A percentile compares a stretch with the other conserved stretches of the same genome.
Conservation (phyloP, 53 echinoderm and acorn worm species). For the Patiria pectinifera region DNA sequence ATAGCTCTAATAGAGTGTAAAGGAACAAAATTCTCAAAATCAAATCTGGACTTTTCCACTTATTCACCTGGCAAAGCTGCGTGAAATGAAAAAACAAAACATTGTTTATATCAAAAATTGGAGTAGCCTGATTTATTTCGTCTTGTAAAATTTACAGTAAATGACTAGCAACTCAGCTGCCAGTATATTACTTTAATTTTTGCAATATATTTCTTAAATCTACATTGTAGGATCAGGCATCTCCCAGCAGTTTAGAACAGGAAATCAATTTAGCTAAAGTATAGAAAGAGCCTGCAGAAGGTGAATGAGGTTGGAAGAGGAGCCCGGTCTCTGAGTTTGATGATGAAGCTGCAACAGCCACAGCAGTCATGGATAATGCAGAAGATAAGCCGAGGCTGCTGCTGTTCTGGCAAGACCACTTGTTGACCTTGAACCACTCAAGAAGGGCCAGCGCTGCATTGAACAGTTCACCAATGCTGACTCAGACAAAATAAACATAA, state of each 20-base stretch:
- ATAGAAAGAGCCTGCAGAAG: too few relatives aligned
- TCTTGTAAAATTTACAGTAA: conserved; percentile 5
- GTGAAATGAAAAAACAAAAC: too few relatives aligned
- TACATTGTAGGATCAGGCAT: too few relatives aligned
- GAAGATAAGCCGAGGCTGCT: conserved; percentile 32
- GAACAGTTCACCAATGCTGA: conserved; percentile 31
- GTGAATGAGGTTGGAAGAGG: too few relatives aligned
- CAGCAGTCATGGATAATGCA: conserved; percentile 6
- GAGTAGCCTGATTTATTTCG: too few relatives aligned
- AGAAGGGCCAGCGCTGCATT: conserved; percentile 47
- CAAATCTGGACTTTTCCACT: too few relatives aligned
- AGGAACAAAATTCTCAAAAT: too few relatives aligned
- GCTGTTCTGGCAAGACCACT: conserved; percentile 17
- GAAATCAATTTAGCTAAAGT: too few relatives aligned
- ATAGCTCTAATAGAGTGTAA: too few relatives aligned
- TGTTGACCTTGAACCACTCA: conserved; percentile 32
- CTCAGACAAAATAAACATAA: conserved; percentile 13
- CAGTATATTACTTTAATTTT: conserved; percentile 15
- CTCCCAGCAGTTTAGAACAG: too few relatives aligned
- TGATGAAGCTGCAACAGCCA: not conserved
- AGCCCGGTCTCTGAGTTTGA: not conserved
- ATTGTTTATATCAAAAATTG: too few relatives aligned
- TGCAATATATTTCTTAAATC: not conserved
- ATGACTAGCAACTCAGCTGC: conserved; percentile 8
- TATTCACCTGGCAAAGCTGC: too few relatives aligned